Percentiles rank a stretch among this genome's conserved stretches.
Evolutionary conservation across 1,140 invertebrate species (phyloP).

Genomic region (Drosophila elegans): DNA sequence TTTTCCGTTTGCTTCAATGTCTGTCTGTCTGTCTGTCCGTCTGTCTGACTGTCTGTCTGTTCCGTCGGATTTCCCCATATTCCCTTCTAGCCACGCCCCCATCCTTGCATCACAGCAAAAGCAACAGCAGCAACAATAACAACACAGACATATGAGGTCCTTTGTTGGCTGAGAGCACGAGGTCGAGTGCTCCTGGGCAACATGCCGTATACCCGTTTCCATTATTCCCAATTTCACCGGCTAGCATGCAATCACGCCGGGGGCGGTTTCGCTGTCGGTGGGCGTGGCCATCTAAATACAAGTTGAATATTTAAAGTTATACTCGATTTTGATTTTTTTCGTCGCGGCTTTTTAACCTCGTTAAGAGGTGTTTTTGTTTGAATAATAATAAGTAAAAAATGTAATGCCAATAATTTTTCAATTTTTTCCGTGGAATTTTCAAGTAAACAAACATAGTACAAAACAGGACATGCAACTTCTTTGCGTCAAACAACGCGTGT

Average conservation of each 20-base stretch:
- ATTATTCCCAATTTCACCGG: constrained; percentile 18
- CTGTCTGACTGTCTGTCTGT: constrained; percentile 2
- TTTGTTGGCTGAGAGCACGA: constrained; percentile 17
- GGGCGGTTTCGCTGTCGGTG: constrained; percentile 12
- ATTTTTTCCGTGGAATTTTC: background rate
- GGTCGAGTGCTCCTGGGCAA: constrained; percentile 36
- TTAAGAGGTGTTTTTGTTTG: too few species aligned
- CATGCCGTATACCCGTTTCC: constrained; percentile 50
- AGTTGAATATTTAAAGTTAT: constrained; percentile 22
- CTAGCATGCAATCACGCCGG: constrained; percentile 35
- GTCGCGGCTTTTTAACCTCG: too few species aligned
- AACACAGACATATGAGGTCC: constrained; percentile 8
- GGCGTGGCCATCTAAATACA: constrained; percentile 30
- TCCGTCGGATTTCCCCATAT: background rate
- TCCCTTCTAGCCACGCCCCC: constrained; percentile 15
- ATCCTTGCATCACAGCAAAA: constrained; percentile 10
- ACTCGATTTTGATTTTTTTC: background rate
- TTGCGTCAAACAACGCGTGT: background rate
- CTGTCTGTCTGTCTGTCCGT: constrained; percentile 2
- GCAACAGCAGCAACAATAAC: constrained; percentile 5
- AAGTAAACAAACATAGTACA: background rate
- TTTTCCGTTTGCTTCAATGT: constrained; percentile 34
- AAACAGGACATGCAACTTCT: background rate
- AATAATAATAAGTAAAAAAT: too few species aligned
- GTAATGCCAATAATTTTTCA: background rate